Evolutionary conservation across 2,113 vertebrate genomes (phyloP), one percentile per base, ranked within the genome.

Genomic region (Probosciger aterrimus): DNA sequence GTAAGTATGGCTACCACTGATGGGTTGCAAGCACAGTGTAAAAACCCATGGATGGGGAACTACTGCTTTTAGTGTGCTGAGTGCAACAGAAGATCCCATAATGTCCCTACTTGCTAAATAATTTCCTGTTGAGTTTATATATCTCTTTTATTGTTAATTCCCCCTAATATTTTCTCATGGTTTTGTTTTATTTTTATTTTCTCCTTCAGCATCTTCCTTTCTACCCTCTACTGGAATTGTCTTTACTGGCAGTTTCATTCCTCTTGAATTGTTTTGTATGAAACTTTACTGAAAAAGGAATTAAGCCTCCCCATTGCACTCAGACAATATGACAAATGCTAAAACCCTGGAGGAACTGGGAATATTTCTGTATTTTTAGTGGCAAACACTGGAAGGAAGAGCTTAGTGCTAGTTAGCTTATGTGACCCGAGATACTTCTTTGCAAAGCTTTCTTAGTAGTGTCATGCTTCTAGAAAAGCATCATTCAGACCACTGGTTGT

Each of bases 11-110:
- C 49, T n/a, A 4, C 3, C 44, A 44, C 49, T 17, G 53, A 2
- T 4, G 30, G 2, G 0, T 0, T 49, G 43, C 60, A 78, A 63
- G 55, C 22, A 3, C 65, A 35, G 6, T 0, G 20, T 6, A 28
- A 71, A 76, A 64, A 15, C 3, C 33, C 35, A 16, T 1, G 27
- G 43, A 24, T 37, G 18, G 20, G 16, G 2, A 59, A 18, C 7
- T 43, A 10, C 6, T n/a, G 35, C 10, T 81, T 67, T n/a, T 15
- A 59, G 14, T 13, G 27, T 1, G 1, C 8, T 35, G 25, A 65
- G 23, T 37, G 43, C 11, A 31, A 44, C 49, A 39, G 39, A 70
- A 69, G 18, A n/a, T 44, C 28, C 35, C 35, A 22, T 31, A 64
- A 53, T 20, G 31, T 71, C 44, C 30, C 25, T 31, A 27, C n/a